Evolutionary conservation across 2,797 vertebrate species (phyloP).

Genomic region (Characodon lateralis): DNA sequence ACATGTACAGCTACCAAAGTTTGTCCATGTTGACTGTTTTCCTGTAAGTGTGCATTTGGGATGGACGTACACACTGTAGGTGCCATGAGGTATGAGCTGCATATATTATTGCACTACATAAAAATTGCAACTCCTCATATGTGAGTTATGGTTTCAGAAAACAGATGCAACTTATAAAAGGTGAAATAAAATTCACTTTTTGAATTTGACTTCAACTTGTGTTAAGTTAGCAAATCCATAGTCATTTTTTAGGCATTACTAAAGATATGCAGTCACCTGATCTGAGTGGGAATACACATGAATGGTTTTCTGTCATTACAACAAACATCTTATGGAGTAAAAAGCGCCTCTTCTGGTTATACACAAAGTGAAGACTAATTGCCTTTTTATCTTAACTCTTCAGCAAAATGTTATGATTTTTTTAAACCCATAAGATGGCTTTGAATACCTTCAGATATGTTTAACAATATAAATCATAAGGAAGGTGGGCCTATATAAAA

Average conservation of each 20-base stretch:
- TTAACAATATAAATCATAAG: neutral
- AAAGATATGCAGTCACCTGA: slow-evolving; percentile 47
- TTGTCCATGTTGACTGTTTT: neutral
- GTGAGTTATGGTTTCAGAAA: no score
- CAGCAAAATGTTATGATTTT: neutral
- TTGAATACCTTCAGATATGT: neutral
- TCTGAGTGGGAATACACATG: slow-evolving; percentile 47
- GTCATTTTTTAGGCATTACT: slow-evolving; percentile 4
- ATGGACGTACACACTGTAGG: neutral
- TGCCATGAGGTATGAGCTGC: no score
- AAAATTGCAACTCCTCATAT: no score
- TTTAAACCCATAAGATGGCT: neutral
- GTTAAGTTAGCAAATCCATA: neutral
- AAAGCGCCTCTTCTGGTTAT: slow-evolving; percentile 21
- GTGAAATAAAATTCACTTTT: neutral
- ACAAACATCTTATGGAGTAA: slow-evolving; percentile 40
- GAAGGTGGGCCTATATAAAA: neutral
- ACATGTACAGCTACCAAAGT: neutral
- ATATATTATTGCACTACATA: no score
- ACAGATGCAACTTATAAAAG: no score
- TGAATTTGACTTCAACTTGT: neutral
- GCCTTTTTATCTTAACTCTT: slow-evolving; percentile 11
- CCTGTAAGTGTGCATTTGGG: no score
- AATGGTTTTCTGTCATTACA: slow-evolving; percentile 48
- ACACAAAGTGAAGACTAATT: slow-evolving; percentile 11